A percentile compares a stretch with the other conserved stretches of the same genome.
These are phyloP conservation scores for Drosophila pseudoananassae DNA, from an alignment of 1,140 invertebrate genomes.

Conservation along the genomic window DNA sequence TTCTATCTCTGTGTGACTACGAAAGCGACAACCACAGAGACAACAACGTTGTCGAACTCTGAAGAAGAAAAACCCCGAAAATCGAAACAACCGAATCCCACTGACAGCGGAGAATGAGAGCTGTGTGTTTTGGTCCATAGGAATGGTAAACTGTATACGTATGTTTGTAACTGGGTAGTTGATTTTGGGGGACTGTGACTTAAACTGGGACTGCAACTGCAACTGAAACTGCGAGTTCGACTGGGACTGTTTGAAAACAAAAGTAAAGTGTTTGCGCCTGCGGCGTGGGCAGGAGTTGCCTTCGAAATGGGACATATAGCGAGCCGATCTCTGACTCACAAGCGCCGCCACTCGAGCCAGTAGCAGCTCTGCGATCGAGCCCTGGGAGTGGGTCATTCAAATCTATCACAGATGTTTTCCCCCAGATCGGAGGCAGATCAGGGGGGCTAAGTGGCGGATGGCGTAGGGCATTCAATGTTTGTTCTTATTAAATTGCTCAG, in stretches of 20 bases:
- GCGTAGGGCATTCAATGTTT: constrained; percentile 24
- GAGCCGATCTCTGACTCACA: constrained; percentile 71
- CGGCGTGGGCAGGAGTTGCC: constrained; percentile 50
- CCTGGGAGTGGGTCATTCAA: constrained; percentile 53
- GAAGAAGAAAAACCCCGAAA: constrained; percentile 72
- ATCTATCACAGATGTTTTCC: constrained; percentile 43
- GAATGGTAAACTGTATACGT: not conserved
- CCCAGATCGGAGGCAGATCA: not conserved
- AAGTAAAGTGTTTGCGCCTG: constrained; percentile 74
- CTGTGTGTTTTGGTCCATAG: constrained; percentile 37
- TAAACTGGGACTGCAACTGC: constrained; percentile 29
- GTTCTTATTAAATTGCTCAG: not conserved
- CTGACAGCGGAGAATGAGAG: constrained; percentile 56
- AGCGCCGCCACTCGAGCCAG: constrained; percentile 45
- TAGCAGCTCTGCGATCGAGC: constrained; percentile 36
- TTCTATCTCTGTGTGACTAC: constrained; percentile 78
- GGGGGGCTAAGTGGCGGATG: not conserved
- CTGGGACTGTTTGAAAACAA: constrained; percentile 64
- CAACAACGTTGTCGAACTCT: constrained; percentile 54
- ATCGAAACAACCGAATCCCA: constrained; percentile 34
- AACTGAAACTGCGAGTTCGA: constrained; percentile 28
- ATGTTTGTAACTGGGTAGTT: constrained; percentile 17
- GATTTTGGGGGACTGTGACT: constrained; percentile 23
- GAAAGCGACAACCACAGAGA: constrained; percentile 59
- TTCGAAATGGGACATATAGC: constrained; percentile 60